Base-by-base conservation (phyloP, 1,140 invertebrate species). In the Drosophila orosa region DNA sequence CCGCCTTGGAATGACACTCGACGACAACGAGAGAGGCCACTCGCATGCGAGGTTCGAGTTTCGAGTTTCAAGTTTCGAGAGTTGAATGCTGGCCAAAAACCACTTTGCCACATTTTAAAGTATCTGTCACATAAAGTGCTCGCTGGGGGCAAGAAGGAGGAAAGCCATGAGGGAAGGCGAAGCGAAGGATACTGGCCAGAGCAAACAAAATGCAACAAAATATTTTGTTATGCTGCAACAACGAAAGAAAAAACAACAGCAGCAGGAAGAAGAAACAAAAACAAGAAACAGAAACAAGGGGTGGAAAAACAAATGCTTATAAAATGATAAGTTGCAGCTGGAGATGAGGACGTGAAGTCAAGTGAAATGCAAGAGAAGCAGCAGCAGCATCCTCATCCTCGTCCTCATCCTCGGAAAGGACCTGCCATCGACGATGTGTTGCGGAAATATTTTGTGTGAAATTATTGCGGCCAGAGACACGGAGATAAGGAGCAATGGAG, bases 81-180 rank as follows among this genome's bases (percentile, higher is more conserved):
- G 31, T 25, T 19, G 48, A 55, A 50, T 59, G 54, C 60, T 55
- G 60, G 78, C 79, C 79, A 74, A 65, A 67, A 83, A 79, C 61
- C 79, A 82, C 78, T 85, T 75, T 75, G 83, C 83, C 74, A 82
- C 82, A 87, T 74, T 85, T 85, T 85, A 85, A 85, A 87, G 82
- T 85, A 78, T 85, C 83, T 85, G 82, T 82, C 82, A 86, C 74
- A 78, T 82, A 82, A 85, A 85, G 50, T 78, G 76, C 61, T 75
- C 69, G 66, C 60, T 24, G 67, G n/a, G 19, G 17, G 25, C 3
- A 27, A 22, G 29, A 27, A 22, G 29, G 0, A 17, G 24, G 55
- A 10, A 17, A 8, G 9, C n/a, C 25, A 27, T 12, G 22, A 9
- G 17, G 5, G 5, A 12, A 9, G 33, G 17, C 3, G 5, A 12